Base-by-base conservation (phyloP, 2,113 vertebrate genomes). In the Theristicus caerulescens region DNA sequence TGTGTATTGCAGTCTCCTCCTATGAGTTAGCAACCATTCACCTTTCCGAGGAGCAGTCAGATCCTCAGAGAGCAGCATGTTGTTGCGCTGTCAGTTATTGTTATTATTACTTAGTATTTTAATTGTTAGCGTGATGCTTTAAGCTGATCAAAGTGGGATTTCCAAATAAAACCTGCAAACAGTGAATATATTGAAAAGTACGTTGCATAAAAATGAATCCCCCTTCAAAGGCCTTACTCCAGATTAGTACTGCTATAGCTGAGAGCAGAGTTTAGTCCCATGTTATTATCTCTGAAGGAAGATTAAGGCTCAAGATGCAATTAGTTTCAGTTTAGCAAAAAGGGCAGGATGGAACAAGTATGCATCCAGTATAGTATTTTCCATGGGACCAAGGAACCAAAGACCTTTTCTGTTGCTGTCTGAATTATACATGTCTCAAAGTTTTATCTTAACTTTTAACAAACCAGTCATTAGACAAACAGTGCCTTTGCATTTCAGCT, bases 241-340 rank as follows among this genome's bases (percentile, higher is more conserved):
- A 88, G 92, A 94, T 92, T 96, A 95, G 71, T 74, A 66, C 55
- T 73, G 74, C 74, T 90, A 46, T 65, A 90, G 79, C 82, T 95
- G 78, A 96, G 42, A 93, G 93, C 79, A 92, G 88, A 94, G 70
- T 96, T 96, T 88, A 93, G 67, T 70, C 62, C 66, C 64, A 80
- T 92, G 71, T 92, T 94, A 92, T 88, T 96, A 90, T 84, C 88
- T 92, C 88, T 64, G 67, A 78, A 94, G 92, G 51, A 96, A 96
- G 96, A 95, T 92, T 97, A 94, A 83, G 85, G 55, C 79, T 96
- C 59, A 91, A 92, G 90, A 96, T 86, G 85, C 76, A 95, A 86
- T 92, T 96, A 92, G 51, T 86, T 96, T 82, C 86, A 92, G 76
- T 95, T 90, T 88, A 93, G 86, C 4, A 1, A 81, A 94, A 93